Percentiles rank a stretch among this genome's conserved stretches.
Conservation (phyloP, 2,113 vertebrate genomes). For the Hypocryptadius cinnamomeus region DNA sequence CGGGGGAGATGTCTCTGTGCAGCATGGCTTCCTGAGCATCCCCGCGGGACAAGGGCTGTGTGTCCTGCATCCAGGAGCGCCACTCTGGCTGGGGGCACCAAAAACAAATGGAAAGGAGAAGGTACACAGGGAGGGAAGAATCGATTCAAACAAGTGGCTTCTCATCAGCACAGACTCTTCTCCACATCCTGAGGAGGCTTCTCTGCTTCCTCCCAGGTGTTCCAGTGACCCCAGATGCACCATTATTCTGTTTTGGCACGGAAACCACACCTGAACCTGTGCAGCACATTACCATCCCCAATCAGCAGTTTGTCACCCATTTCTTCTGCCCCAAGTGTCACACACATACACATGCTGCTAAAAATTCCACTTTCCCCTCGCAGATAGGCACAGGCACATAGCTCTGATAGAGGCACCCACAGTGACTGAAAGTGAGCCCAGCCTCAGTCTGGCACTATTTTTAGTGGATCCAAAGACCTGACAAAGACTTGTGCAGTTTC, state of each 20-base stretch:
- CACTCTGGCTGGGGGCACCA: background rate
- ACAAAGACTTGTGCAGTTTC: background rate
- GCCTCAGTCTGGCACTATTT: background rate
- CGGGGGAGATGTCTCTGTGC: rapidly evolving
- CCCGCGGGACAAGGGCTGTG: background rate
- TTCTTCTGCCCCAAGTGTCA: background rate
- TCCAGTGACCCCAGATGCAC: background rate
- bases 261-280: background rate
- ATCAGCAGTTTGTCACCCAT: rapidly evolving
- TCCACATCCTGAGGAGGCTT: background rate
- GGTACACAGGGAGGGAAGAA: background rate
- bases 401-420: background rate
- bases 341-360: background rate
- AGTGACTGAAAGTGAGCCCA: background rate
- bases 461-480: background rate
- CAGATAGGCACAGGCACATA: background rate
- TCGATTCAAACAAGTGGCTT: background rate
- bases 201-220: background rate
- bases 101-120: background rate
- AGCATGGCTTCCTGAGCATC: background rate
- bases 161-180: background rate
- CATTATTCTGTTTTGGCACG: background rate
- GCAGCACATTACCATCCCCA: background rate
- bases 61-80: rapidly evolving
- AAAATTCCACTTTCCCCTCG: background rate